Base-by-base conservation (phyloP, 2,113 vertebrate species). In the Vimba vimba region DNA sequence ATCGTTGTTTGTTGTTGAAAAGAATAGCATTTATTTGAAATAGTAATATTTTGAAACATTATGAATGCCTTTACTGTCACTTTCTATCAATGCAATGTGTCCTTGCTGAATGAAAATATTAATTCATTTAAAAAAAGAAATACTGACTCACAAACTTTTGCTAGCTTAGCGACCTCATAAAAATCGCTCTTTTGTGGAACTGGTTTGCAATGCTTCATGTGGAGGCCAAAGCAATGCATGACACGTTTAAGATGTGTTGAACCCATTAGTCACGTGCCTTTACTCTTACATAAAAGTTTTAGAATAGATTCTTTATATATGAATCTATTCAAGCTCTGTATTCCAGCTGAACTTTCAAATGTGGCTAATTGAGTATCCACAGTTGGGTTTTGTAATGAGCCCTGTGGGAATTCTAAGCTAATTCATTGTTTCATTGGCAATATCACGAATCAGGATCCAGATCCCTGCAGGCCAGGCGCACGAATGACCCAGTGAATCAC, bases 401-500 rank as follows among this genome's bases (percentile, higher is more conserved):
- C 64, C 80, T 21, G 27, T 69, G 80, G 62, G 80, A 69, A 52
- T 82, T 82, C 43, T 66, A 68, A 21, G 19, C 45, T 82, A 82
- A 66, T 82, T 82, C 62, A 52, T 33, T 82, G 11, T n/a, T 82
- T 50, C 59, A 43, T 81, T 81, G 79, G 59, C 39, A 64, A 81
- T 66, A 81, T 66, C 79, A 45, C 45, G n/a, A 80, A 80, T 66
- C 79, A 64, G 4, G 59, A 27, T 80, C 59, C 59, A 81, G 39
- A 81, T 81, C 25, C 59, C 39, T 6, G 60, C 21, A n/a, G 79
- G 39, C 59, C 79, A 80, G 60, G 30, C 17, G 62, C 19, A 52
- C 11, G 21, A 82, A 68, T 69, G 45, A 82, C 80, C 80, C 25
- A 52, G 25, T 82, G 80, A 69, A n/a, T 82, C 39, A 52, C 33